phyloP scores from a whole-genome alignment of 1,140 invertebrate species.

The Diuraphis noxia region DNA sequence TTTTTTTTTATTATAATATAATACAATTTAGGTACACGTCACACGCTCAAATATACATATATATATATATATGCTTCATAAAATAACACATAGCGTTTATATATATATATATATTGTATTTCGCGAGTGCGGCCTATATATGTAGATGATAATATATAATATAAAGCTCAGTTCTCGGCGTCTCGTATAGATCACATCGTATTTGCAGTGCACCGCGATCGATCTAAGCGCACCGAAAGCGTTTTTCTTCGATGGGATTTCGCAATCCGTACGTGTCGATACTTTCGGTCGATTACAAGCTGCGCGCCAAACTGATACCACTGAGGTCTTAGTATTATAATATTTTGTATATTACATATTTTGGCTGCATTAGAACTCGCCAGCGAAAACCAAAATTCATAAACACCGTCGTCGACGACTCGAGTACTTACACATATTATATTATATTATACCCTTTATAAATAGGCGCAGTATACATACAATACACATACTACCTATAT shows the following conservation, averaged over 20 bases:
- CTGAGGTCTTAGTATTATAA: slow-evolving; percentile 12
- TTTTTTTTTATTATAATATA: background rate
- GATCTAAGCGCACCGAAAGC: background rate
- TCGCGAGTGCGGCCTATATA: background rate
- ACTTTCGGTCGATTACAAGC: slow-evolving; percentile 15
- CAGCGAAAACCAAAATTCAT: background rate
- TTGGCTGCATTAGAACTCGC: background rate
- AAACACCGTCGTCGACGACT: background rate
- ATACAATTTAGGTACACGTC: background rate
- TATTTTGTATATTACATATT: background rate
- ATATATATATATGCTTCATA: background rate
- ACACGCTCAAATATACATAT: background rate
- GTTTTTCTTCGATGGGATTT: slow-evolving; percentile 25
- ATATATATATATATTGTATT: background rate
- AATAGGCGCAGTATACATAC: too few relatives aligned
- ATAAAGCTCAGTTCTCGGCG: background rate
- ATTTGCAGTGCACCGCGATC: background rate
- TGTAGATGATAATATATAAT: background rate
- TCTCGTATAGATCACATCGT: background rate
- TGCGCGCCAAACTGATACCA: slow-evolving; percentile 20
- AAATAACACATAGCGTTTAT: background rate
- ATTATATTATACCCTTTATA: too few relatives aligned
- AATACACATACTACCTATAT: background rate
- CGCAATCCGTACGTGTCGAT: slow-evolving; percentile 20
- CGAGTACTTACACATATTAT: background rate